Evolutionary conservation across 2,888 invertebrate genomes (phyloP).

Genomic region (Melipona bicolor): DNA sequence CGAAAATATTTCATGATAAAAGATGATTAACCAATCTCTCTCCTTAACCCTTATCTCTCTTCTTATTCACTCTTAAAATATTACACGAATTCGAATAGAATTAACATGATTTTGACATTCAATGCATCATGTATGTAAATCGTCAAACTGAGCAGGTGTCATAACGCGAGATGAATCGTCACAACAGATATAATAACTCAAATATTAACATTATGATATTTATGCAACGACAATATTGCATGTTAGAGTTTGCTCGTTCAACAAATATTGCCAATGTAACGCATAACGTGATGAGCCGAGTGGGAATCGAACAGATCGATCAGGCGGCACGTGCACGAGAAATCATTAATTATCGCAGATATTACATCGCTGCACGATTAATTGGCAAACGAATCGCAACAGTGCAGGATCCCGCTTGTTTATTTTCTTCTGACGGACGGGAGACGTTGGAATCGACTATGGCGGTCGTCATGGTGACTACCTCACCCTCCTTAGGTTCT

Average conservation of each 20-base stretch:
- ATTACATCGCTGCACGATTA: not conserved
- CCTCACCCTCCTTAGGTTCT: conserved; percentile 60
- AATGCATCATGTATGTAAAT: not conserved
- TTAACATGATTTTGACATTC: not conserved
- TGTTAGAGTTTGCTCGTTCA: not conserved
- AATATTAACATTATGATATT: conserved; percentile 17
- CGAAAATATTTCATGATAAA: too few relatives aligned
- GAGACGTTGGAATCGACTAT: conserved; percentile 76
- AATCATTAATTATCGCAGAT: not conserved
- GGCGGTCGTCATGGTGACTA: conserved; percentile 78
- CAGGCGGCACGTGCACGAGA: too few relatives aligned
- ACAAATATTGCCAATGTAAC: not conserved
- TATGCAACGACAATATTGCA: conserved; percentile 14
- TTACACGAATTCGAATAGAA: too few relatives aligned
- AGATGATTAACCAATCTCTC: too few relatives aligned
- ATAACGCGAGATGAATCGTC: not conserved
- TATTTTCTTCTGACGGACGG: conserved; percentile 51
- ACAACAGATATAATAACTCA: not conserved
- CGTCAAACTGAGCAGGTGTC: not conserved
- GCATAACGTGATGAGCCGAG: not conserved
- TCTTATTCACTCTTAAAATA: not conserved
- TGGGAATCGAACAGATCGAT: not conserved
- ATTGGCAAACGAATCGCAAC: conserved; percentile 13
- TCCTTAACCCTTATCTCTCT: not conserved
- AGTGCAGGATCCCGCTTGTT: conserved; percentile 47